Evolutionary conservation across 2,113 vertebrate genomes (phyloP).

Genomic region (Callocephalon fimbriatum): DNA sequence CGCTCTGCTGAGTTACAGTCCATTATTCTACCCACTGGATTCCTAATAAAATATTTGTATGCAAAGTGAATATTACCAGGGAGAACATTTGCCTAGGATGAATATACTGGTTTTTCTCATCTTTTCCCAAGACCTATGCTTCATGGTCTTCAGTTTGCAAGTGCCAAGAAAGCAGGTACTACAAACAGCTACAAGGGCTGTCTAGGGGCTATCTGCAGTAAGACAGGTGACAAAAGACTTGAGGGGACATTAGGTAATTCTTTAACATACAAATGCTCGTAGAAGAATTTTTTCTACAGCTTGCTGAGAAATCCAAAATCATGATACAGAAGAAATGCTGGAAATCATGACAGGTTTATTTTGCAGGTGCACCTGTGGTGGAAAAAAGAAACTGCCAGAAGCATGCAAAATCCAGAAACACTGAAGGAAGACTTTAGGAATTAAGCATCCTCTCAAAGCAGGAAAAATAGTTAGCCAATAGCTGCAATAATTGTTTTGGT

Average conservation of each 20-base stretch:
- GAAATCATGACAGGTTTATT: not conserved
- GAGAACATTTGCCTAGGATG: not conserved
- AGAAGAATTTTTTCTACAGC: not conserved
- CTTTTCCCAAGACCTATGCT: not conserved
- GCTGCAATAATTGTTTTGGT: not conserved
- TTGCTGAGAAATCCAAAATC: not conserved
- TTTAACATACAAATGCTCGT: not conserved
- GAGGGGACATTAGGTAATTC: not conserved
- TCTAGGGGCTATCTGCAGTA: not conserved
- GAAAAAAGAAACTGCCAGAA: slow-evolving; percentile 2
- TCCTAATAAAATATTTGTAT: slow-evolving; percentile 51
- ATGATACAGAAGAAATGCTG: not conserved
- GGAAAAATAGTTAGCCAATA: not conserved
- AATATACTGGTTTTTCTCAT: not conserved
- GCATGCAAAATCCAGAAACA: not conserved
- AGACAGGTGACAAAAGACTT: not conserved
- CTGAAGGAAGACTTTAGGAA: not conserved
- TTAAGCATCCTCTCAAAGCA: not conserved
- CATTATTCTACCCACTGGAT: slow-evolving; percentile 57
- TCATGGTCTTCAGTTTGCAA: not conserved
- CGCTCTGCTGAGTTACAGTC: slow-evolving; percentile 43
- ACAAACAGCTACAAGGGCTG: not conserved
- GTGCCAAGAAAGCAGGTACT: not conserved
- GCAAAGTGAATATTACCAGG: not conserved
- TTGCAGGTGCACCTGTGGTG: not conserved